Conservation (phyloP, 1,140 invertebrate genomes). For the Zelostemma sp. region DNA sequence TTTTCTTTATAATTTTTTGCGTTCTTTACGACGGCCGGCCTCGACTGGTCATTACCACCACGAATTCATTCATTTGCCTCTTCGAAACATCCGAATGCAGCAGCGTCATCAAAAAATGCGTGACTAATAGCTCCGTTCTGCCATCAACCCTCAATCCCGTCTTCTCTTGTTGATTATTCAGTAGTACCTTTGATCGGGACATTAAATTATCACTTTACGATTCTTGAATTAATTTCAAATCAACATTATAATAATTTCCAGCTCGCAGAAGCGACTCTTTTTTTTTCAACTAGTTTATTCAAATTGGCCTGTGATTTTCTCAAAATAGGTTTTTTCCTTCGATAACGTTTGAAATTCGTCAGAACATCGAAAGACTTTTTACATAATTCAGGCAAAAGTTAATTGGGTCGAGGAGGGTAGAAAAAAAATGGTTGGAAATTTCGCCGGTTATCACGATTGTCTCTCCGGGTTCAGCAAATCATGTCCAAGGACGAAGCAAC, state of each 20-base stretch:
- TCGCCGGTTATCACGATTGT: constrained; percentile 26
- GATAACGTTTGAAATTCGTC: no score
- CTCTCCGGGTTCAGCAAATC: constrained; percentile 52
- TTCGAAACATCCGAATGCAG: constrained; percentile 15
- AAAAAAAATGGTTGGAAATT: constrained; percentile 35
- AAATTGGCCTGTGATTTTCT: background rate
- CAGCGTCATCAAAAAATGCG: constrained; percentile 14
- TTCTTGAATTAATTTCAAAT: background rate
- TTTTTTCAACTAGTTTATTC: background rate
- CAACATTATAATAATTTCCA: background rate
- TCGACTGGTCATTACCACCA: constrained; percentile 38
- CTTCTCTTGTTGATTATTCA: background rate
- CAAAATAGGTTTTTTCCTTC: background rate
- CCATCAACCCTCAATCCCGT: constrained; percentile 7
- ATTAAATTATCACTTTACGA: constrained; percentile 1
- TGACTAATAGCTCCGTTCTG: constrained; percentile 42
- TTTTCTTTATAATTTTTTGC: constrained; percentile 46
- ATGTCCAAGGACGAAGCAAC: constrained; percentile 55
- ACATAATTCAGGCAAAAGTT: constrained; percentile 19
- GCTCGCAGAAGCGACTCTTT: background rate
- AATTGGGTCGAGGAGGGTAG: constrained; percentile 40
- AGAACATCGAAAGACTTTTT: no score
- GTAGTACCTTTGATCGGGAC: background rate
- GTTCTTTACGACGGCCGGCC: constrained; percentile 34
- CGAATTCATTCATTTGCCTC: constrained; percentile 29